A percentile compares a stretch with the other conserved stretches of the same genome.
Conservation (phyloP, 2,797 vertebrate species). For the Acomys russatus region DNA sequence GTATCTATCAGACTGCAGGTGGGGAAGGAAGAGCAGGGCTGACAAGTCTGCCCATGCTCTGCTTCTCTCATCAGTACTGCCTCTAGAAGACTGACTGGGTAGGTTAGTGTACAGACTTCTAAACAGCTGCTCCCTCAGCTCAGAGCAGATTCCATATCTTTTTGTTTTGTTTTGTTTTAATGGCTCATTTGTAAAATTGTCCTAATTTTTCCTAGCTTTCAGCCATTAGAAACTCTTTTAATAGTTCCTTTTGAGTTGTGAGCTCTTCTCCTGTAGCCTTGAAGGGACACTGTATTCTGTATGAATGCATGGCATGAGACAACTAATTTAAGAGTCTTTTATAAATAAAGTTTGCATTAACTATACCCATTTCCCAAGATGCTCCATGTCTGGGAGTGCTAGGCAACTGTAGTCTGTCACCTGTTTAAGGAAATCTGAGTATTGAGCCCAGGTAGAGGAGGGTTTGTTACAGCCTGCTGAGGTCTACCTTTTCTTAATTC, state of each 20-base stretch:
- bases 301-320: constrained; percentile 96
- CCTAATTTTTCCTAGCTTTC: constrained; percentile 89
- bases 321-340: constrained; percentile 94
- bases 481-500: not conserved
- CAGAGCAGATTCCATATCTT: constrained; percentile 86
- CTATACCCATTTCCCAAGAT: constrained; percentile 83
- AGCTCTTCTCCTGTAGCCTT: constrained; percentile 90
- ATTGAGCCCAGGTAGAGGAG: not conserved
- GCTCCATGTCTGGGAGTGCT: constrained; percentile 26
- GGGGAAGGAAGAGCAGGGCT: constrained; percentile 85
- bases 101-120: constrained; percentile 92
- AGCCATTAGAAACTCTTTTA: constrained; percentile 88
- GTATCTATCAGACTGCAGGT: constrained; percentile 90
- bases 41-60: constrained; percentile 93
- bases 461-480: accelerated
- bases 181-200: constrained; percentile 89
- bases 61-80: constrained; percentile 71
- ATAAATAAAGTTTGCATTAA: constrained; percentile 99
- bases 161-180: constrained; percentile 83
- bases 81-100: constrained; percentile 89
- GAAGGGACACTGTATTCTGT: constrained; percentile 93
- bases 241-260: constrained; percentile 90
- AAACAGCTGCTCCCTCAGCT: constrained; percentile 87
- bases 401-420: constrained; percentile 78
- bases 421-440: not conserved